Conservation (phyloP, 92 coral and sea anemone species). For the Metridium senile region DNA sequence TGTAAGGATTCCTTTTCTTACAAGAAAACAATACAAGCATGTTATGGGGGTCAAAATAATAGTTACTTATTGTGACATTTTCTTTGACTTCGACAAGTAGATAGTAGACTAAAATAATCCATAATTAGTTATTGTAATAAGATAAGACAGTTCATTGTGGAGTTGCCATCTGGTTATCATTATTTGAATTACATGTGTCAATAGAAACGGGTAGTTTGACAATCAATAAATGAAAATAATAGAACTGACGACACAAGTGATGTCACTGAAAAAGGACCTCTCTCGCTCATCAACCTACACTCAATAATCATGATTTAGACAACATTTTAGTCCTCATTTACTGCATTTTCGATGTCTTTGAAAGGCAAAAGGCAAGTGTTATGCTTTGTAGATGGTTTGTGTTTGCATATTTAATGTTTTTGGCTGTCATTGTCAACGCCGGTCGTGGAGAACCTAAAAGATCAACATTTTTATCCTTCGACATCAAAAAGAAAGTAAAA, state of each 20-base stretch:
- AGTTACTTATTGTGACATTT: background rate
- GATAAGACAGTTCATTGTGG: slow-evolving; percentile 11
- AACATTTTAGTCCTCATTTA: background rate
- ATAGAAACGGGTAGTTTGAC: slow-evolving; percentile 62
- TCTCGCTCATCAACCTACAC: slow-evolving; percentile 1
- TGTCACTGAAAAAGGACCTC: slow-evolving; percentile 51
- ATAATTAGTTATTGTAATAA: background rate
- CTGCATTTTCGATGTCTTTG: slow-evolving; percentile 52
- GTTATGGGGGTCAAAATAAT: too few relatives aligned
- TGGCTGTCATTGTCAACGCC: background rate
- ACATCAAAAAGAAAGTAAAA: slow-evolving; percentile 72
- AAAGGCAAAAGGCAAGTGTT: slow-evolving; percentile 45
- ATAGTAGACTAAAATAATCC: background rate
- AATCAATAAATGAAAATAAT: slow-evolving; percentile 32
- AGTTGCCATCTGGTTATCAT: slow-evolving; percentile 18
- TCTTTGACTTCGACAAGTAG: background rate
- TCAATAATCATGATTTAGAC: background rate
- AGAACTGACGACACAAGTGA: slow-evolving; percentile 67
- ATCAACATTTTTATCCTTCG: slow-evolving; percentile 69
- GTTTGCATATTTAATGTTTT: slow-evolving; percentile 37
- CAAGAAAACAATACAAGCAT: too few relatives aligned
- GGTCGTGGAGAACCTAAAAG: slow-evolving; percentile 17
- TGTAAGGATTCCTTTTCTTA: background rate
- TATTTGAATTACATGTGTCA: slow-evolving; percentile 38
- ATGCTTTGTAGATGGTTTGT: slow-evolving; percentile 70